phyloP scores from a whole-genome alignment of 2,888 invertebrate genomes.

The Lycophotia porphyrea region DNA sequence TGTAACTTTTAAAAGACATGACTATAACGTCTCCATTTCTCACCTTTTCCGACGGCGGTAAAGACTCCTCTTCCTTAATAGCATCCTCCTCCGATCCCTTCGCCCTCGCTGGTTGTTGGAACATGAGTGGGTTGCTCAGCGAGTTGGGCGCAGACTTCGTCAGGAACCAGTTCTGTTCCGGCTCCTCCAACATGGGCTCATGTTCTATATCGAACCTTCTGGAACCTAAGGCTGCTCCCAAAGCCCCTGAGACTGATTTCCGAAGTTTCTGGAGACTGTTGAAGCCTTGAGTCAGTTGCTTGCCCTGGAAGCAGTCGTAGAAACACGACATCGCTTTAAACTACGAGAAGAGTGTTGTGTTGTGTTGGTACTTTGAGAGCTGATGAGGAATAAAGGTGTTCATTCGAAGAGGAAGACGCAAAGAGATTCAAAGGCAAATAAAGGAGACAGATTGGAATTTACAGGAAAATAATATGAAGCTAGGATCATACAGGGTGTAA shows the following conservation, averaged over 20 bases:
- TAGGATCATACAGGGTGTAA: too few relatives aligned
- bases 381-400: slow-evolving; percentile 87
- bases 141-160: slow-evolving; percentile 95
- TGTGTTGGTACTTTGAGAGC: slow-evolving; percentile 61
- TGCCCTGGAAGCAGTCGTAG: slow-evolving; percentile 89
- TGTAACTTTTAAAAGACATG: not conserved
- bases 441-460: not conserved
- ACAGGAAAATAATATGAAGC: slow-evolving; percentile 19
- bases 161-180: slow-evolving; percentile 94
- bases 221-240: slow-evolving; percentile 88
- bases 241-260: slow-evolving; percentile 92
- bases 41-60: slow-evolving; percentile 83
- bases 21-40: not conserved
- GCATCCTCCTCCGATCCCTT: slow-evolving; percentile 80
- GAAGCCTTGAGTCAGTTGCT: slow-evolving; percentile 89
- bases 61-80: slow-evolving; percentile 83
- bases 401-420: slow-evolving; percentile 27
- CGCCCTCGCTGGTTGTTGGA: slow-evolving; percentile 77
- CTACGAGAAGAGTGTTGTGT: slow-evolving; percentile 79
- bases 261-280: slow-evolving; percentile 93
- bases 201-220: slow-evolving; percentile 88
- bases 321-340: slow-evolving; percentile 90
- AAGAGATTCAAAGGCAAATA: slow-evolving; percentile 6
- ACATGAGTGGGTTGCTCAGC: slow-evolving; percentile 91
- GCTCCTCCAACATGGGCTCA: slow-evolving; percentile 87